Percentiles rank a stretch among this genome's conserved stretches.
Conservation (phyloP, 1,140 invertebrate genomes). For the Tetranychus cinnabarinus region DNA sequence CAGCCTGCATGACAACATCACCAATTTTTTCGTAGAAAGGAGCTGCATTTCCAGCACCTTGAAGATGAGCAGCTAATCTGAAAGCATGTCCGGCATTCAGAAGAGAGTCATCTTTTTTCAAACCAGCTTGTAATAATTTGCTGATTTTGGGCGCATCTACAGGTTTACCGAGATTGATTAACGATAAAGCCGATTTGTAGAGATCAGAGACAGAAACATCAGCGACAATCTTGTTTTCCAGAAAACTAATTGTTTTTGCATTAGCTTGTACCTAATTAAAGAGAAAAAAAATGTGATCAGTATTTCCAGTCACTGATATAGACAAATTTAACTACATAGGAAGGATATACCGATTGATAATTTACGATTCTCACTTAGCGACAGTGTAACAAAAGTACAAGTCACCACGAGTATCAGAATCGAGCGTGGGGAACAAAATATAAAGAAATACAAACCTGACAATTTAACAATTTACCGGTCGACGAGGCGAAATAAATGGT, state of each 20-base stretch:
- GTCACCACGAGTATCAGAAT: too few species aligned
- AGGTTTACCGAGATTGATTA: constrained; percentile 21
- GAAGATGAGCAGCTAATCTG: constrained; percentile 40
- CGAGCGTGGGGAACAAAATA: not conserved
- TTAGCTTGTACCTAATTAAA: constrained; percentile 16
- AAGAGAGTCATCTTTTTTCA: constrained; percentile 43
- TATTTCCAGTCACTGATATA: constrained; percentile 13
- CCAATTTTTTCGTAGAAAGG: constrained; percentile 50
- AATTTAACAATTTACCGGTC: constrained; percentile 25
- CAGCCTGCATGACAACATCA: constrained; percentile 73
- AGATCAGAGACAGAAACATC: constrained; percentile 20
- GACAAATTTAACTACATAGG: not conserved
- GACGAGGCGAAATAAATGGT: constrained; percentile 28
- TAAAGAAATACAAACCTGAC: constrained; percentile 16
- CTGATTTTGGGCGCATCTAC: constrained; percentile 28
- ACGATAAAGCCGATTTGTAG: constrained; percentile 20
- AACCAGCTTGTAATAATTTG: constrained; percentile 35
- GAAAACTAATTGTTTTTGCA: constrained; percentile 18
- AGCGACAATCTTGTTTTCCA: constrained; percentile 23
- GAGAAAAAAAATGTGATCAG: constrained; percentile 17
- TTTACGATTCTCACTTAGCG: too few species aligned
- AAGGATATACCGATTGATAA: constrained; percentile 8
- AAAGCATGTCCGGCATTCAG: constrained; percentile 28
- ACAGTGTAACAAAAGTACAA: too few species aligned
- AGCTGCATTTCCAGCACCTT: constrained; percentile 28